Conservation (phyloP, 2,888 invertebrate species). For the Oasisia sp. region DNA sequence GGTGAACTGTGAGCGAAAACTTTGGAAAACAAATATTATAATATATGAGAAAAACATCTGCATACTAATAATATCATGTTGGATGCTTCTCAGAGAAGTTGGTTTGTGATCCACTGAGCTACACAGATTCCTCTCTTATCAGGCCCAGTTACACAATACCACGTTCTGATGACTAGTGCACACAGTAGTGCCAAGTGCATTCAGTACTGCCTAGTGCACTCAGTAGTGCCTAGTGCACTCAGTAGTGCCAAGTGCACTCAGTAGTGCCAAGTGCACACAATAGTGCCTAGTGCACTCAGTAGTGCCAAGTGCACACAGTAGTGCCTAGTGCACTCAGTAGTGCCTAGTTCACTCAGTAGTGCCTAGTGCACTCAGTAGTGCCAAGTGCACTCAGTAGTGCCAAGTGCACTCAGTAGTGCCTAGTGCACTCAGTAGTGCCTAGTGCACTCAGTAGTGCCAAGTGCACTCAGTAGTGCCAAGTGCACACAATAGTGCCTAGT, state of each 20-base stretch:
- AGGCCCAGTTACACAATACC: background rate
- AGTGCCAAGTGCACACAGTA: background rate
- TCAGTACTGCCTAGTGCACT: background rate
- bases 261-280: background rate
- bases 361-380: background rate
- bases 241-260: background rate
- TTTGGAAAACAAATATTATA: no score
- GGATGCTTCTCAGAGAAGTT: background rate
- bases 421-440: background rate
- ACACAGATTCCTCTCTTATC: background rate
- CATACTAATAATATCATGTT: no score
- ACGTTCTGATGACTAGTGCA: background rate
- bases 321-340: background rate
- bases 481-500: background rate
- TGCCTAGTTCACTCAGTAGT: no score
- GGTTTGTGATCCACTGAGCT: background rate
- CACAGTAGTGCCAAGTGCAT: background rate
- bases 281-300: no score
- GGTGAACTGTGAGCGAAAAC: no score
- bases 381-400: background rate
- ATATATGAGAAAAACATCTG: no score
- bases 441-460: background rate
- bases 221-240: background rate
- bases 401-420: background rate
- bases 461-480: background rate